Evolutionary conservation across 2,888 invertebrate species (phyloP), one percentile per base, ranked within the genome.

Genomic region (Zelleria hepariella): DNA sequence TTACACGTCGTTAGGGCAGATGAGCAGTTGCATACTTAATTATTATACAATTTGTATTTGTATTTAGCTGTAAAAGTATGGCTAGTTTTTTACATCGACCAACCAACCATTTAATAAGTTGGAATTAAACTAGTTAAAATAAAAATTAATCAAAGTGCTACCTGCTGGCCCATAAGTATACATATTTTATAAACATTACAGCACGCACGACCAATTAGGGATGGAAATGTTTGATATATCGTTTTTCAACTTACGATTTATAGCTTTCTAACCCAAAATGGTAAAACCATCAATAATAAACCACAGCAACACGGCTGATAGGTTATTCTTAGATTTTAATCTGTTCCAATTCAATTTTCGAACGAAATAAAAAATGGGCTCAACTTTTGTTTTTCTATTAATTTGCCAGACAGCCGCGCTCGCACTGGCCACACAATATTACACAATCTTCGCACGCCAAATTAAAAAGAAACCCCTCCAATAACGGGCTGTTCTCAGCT

Each of bases 401-500:
- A 42, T 3, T 15, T 42, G 15, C 32, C 32, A 42, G 10, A 42
- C 32, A 32, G 1, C 15, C 32, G 32, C 32, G 32, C 32, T 42
- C 5, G 4, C 32, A 1, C 3, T 1, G 15, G 32, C 5, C 15
- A 32, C 32, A 10, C 7, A 23, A 52, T 23, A 52, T 52, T 52
- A 8, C 24, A 25, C 53, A 25, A 53, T 53, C 24, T 25, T 24
- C n/a, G 53, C 23, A 4, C 53, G 25, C 25, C 53, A 10, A 25
- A 53, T 53, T 23, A 53, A 53, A 25, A 53, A 23, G 2, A 18
- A 55, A 7, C 6, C 10, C 15, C 55, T 21, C 24, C 68, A 72
- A 67, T 77, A 77, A 77, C 77, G 76, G 77, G 59, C 57, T 47
- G 59, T 62, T 62, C 58, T 55, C 67, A 66, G 68, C 65, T 68